A percentile compares a stretch with the other conserved stretches of the same genome.
Evolutionary conservation across 2,113 vertebrate genomes (phyloP).

Genomic region (Saccopteryx bilineata): DNA sequence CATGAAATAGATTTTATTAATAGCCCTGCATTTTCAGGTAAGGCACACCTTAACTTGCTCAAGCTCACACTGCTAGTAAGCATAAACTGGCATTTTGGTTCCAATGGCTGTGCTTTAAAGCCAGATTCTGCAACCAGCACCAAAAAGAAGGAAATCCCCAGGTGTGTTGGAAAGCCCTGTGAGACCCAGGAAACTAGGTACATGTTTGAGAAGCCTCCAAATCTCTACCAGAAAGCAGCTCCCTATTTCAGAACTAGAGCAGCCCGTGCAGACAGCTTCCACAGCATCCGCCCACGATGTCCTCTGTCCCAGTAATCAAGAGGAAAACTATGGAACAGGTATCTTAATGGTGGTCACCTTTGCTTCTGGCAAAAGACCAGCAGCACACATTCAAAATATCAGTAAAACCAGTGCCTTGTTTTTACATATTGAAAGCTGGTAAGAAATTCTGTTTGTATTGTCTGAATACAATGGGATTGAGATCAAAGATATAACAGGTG

Average conservation of each 20-base stretch:
- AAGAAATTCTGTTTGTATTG: conserved; percentile 64
- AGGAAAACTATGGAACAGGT: neutral
- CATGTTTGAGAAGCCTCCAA: neutral
- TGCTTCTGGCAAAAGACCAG: neutral
- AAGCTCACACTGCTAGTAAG: neutral
- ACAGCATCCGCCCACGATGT: no score
- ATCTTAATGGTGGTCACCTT: neutral
- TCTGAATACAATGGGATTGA: conserved; percentile 76
- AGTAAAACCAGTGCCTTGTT: neutral
- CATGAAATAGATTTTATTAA: neutral
- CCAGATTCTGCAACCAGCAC: neutral
- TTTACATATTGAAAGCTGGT: neutral
- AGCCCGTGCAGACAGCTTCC: fast-evolving
- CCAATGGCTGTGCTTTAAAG: neutral
- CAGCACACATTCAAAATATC: neutral
- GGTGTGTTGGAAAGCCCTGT: neutral
- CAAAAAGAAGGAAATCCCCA: neutral
- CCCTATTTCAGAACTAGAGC: neutral
- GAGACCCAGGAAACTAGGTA: neutral
- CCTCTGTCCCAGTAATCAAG: neutral
- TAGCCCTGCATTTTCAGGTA: neutral
- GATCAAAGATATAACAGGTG: conserved; percentile 75
- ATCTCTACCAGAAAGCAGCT: neutral
- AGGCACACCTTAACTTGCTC: neutral
- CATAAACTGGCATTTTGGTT: neutral